These are phyloP conservation scores for Solen grandis DNA, from an alignment of 1,140 invertebrate species.

Conservation along the genomic window DNA sequence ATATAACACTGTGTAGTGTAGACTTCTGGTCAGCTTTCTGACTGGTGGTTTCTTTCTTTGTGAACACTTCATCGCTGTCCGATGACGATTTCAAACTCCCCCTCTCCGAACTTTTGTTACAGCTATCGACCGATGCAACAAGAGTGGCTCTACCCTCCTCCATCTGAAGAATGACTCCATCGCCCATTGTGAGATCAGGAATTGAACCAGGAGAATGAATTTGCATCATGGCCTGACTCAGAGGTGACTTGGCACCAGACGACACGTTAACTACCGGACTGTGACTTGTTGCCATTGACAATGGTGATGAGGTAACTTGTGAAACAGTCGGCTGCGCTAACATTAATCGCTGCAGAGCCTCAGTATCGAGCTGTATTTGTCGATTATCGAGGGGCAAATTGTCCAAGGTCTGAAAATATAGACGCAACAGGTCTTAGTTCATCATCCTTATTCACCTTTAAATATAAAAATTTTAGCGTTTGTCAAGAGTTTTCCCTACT, in stretches of 20 bases:
- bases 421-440: too few relatives aligned
- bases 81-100: conserved; percentile 17
- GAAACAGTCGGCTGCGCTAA: neutral
- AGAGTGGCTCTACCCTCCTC: conserved; percentile 43
- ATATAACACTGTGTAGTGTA: conserved; percentile 61
- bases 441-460: too few relatives aligned
- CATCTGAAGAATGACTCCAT: conserved; percentile 47
- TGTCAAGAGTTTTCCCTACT: too few relatives aligned
- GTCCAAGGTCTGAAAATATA: conserved; percentile 54
- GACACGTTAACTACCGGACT: neutral
- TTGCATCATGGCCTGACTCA: conserved; percentile 44
- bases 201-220: conserved; percentile 43
- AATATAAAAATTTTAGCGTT: too few relatives aligned
- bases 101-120: too few relatives aligned
- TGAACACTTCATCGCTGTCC: conserved; percentile 51
- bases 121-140: conserved; percentile 13
- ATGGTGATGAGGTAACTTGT: neutral
- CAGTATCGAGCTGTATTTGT: conserved; percentile 46
- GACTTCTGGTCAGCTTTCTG: neutral
- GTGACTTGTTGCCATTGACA: conserved; percentile 1
- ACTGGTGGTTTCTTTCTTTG: conserved; percentile 10
- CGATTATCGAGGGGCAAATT: conserved; percentile 27
- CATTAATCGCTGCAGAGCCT: conserved; percentile 39
- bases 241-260: conserved; percentile 24
- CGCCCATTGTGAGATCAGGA: conserved; percentile 29